Evolutionary conservation across 2,797 vertebrate species (phyloP), one percentile per base, ranked within the genome.

Genomic region (Poeciliopsis gracilis): DNA sequence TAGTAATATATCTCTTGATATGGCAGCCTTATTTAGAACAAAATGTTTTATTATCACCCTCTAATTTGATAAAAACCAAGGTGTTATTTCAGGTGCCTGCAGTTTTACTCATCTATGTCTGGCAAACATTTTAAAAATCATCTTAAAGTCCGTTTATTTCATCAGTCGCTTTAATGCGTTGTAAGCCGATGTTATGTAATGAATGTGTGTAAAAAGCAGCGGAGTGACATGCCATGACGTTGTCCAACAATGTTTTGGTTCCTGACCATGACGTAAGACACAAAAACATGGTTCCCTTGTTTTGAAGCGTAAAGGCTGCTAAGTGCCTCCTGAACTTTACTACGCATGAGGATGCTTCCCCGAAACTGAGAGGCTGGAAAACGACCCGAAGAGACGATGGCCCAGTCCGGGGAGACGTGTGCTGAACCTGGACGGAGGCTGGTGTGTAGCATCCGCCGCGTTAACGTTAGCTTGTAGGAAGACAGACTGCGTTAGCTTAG

Each of bases 371-470:
- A 83, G 94, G 89, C 92, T 57, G 87, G 77, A 70, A 95, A 94
- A 94, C 91, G 88, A 91, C 15, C 88, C 83, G 90, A 91, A 87
- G 91, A 94, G 95, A 95, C 95, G 96, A 97, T 96, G 96, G 95
- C 96, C 92, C 94, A 95, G 94, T 94, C 95, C 94, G 97, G 94
- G 96, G 98, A 97, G 91, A 94, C 96, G 96, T 95, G 97, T 93
- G 96, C 95, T 88, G 97, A 97, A 91, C 95, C 97, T 88, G 96
- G 97, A 96, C 97, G 97, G 96, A 97, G 95, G 96, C 96, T 98
- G 98, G 97, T 99, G 97, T 94, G 97, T 97, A 97, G 94, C 93
- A 92, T 92, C 95, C 89, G 94, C 91, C 92, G 91, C 87, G 93
- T 87, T 88, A 75, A 82, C 80, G 90, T 87, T 94, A 94, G 92